Evolutionary conservation across 2,797 vertebrate species (phyloP).

Genomic region (Acestrorhynchus altus): DNA sequence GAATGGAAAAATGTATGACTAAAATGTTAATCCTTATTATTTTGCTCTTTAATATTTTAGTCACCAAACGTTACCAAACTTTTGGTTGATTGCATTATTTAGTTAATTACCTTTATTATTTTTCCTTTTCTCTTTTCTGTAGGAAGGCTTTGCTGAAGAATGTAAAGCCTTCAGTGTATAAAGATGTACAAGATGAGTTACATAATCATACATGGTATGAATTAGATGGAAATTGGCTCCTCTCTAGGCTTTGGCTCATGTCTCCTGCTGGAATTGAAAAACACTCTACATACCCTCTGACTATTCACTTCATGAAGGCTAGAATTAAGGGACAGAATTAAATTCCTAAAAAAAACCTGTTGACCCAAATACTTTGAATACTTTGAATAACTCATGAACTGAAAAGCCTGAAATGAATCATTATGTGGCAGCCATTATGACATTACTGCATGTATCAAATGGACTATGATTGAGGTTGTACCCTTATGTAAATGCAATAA

Average conservation of each 20-base stretch:
- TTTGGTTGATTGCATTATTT: not conserved
- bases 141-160: not conserved
- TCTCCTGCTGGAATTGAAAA: not conserved
- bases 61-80: not conserved
- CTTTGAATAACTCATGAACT: constrained; percentile 5
- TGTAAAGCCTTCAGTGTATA: not conserved
- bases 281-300: not conserved
- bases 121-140: not conserved
- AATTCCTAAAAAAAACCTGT: not conserved
- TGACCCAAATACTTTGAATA: constrained; percentile 14
- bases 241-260: not conserved
- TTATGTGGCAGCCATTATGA: constrained; percentile 23
- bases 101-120: not conserved
- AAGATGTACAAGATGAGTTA: not conserved
- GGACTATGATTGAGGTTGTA: not conserved
- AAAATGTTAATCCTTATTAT: not conserved
- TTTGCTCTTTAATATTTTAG: not conserved
- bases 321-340: not conserved
- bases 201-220: not conserved
- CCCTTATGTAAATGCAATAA: too few relatives aligned
- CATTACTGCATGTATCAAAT: constrained; percentile 18
- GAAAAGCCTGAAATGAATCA: constrained; percentile 17
- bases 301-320: not conserved
- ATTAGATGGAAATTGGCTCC: constrained; percentile 2
- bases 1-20: not conserved